These are phyloP conservation scores for human (Homo sapiens) DNA, from an alignment of 2,113 vertebrate species.

Conservation along the genomic window DNA sequence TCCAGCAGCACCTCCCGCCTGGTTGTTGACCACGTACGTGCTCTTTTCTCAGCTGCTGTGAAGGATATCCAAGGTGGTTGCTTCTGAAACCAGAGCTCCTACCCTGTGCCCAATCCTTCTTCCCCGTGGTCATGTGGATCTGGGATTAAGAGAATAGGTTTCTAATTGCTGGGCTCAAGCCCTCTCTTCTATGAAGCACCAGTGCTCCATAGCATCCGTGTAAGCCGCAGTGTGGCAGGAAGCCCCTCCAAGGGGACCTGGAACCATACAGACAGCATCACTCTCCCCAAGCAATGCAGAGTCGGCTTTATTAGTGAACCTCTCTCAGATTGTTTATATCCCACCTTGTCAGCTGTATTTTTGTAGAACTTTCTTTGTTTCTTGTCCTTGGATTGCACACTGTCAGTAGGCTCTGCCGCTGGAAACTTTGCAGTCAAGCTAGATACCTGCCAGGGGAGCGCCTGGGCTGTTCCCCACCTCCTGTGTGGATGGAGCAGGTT, in stretches of 20 bases:
- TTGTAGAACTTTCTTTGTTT: not conserved
- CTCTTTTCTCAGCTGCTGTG: not conserved
- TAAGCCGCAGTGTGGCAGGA: too few species aligned
- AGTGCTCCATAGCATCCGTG: not conserved
- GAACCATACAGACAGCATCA: fast-evolving
- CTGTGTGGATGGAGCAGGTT: not conserved
- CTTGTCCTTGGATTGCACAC: not conserved
- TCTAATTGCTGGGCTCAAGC: not conserved
- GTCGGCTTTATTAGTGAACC: fast-evolving
- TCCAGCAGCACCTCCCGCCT: not conserved
- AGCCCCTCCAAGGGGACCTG: not conserved
- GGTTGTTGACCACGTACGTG: fast-evolving
- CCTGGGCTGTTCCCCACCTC: fast-evolving
- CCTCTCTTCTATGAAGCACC: not conserved
- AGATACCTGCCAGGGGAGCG: not conserved
- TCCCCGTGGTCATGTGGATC: too few species aligned
- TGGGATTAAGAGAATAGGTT: not conserved
- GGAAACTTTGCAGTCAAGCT: not conserved
- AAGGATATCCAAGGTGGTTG: not conserved
- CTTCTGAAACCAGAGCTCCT: not conserved
- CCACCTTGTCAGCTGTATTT: not conserved
- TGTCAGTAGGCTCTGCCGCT: not conserved
- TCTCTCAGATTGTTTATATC: not conserved
- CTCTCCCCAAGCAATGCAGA: too few species aligned
- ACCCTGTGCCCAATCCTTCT: not conserved